Conservation (phyloP, 2,888 invertebrate genomes). For the Cyrtodaria siliqua region DNA sequence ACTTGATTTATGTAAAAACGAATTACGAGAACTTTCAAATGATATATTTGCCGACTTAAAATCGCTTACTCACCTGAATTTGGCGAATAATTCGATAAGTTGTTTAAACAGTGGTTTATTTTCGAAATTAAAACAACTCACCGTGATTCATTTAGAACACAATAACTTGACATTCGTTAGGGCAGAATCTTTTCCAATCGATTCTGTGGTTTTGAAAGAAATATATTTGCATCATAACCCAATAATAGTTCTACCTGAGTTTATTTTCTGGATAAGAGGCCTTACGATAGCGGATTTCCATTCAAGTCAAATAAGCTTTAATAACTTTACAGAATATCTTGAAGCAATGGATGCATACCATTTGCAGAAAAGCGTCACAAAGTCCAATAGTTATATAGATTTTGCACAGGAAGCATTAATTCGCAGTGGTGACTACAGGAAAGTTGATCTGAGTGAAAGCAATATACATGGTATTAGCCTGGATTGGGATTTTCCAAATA, state of each 20-base stretch:
- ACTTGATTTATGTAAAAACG: conserved; percentile 24
- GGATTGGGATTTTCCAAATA: background rate
- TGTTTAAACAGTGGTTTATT: conserved; percentile 5
- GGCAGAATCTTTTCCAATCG: conserved; percentile 19
- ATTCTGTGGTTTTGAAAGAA: conserved; percentile 21
- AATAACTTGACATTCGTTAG: conserved; percentile 4
- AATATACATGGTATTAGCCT: background rate
- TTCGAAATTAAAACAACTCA: conserved; percentile 3
- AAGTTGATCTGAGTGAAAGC: conserved; percentile 25
- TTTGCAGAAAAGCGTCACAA: conserved; percentile 18
- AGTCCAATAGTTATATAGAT: conserved; percentile 31
- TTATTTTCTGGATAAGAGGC: conserved; percentile 36
- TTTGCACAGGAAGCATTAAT: conserved; percentile 5
- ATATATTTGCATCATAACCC: conserved; percentile 35
- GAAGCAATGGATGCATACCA: conserved; percentile 9
- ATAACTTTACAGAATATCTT: conserved; percentile 26
- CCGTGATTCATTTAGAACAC: conserved; percentile 17
- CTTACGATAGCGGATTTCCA: conserved; percentile 20
- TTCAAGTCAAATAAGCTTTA: conserved; percentile 23
- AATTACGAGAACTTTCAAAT: background rate
- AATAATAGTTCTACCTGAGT: conserved; percentile 16
- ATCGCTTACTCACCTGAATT: background rate
- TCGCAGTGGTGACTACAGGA: conserved; percentile 7
- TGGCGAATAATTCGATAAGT: background rate
- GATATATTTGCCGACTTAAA: background rate